Evolutionary conservation across 2,888 invertebrate species (phyloP).

Genomic region (Nemotelus nigrinus): DNA sequence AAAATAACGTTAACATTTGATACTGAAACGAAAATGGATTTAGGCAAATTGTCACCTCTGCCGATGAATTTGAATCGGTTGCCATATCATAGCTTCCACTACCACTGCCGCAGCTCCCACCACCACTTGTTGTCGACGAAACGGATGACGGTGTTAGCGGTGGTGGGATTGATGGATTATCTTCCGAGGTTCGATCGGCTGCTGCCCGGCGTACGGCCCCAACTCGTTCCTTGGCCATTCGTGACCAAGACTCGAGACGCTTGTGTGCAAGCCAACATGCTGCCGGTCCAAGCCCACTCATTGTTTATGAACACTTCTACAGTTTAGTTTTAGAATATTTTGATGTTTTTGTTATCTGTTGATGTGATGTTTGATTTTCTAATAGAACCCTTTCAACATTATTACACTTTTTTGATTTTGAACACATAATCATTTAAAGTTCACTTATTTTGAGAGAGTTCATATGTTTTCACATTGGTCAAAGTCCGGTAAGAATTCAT

Average conservation of each 20-base stretch:
- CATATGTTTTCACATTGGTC: too few relatives aligned
- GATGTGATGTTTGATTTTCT: background rate
- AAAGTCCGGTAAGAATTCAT: too few relatives aligned
- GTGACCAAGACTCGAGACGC: conserved; percentile 79
- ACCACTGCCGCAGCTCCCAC: conserved; percentile 62
- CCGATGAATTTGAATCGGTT: conserved; percentile 58
- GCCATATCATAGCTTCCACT: conserved; percentile 62
- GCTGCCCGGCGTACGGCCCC: conserved; percentile 64
- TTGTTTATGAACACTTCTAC: conserved; percentile 55
- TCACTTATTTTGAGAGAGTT: too few relatives aligned
- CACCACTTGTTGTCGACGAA: conserved; percentile 63
- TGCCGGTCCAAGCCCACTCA: conserved; percentile 78
- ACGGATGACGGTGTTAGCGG: conserved; percentile 63
- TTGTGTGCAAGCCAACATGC: conserved; percentile 83
- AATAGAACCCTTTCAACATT: too few relatives aligned
- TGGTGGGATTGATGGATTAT: conserved; percentile 60
- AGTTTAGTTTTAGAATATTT: conserved; percentile 6
- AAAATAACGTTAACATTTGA: background rate
- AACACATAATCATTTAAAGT: too few relatives aligned
- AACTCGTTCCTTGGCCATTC: conserved; percentile 75
- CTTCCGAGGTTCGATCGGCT: conserved; percentile 61
- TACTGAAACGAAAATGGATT: background rate
- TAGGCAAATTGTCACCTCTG: conserved; percentile 57
- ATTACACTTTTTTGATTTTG: too few relatives aligned
- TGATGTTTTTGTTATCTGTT: background rate